A percentile compares a stretch with the other conserved stretches of the same genome.
These are phyloP conservation scores for Mergus octosetaceus DNA, from an alignment of 2,797 vertebrate genomes.

Conservation along the genomic window DNA sequence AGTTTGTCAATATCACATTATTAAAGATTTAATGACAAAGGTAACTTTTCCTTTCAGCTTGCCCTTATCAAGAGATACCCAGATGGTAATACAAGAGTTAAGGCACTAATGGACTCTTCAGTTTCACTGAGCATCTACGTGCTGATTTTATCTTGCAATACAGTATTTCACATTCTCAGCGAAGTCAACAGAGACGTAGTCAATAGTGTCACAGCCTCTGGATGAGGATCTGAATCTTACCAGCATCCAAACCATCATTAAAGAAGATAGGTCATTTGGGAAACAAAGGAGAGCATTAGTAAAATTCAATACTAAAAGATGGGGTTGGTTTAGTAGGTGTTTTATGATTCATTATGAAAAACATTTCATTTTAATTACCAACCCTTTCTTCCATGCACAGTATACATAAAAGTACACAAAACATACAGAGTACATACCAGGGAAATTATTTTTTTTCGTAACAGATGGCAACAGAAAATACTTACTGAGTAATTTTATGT, in stretches of 20 bases:
- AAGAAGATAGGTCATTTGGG: constrained; percentile 52
- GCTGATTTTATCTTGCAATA: constrained; percentile 88
- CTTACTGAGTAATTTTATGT: not conserved
- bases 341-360: constrained; percentile 50
- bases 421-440: not conserved
- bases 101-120: constrained; percentile 72
- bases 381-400: not conserved
- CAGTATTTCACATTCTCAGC: constrained; percentile 90
- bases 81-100: constrained; percentile 62
- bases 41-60: constrained; percentile 53
- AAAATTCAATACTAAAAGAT: constrained; percentile 66
- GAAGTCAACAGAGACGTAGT: constrained; percentile 86
- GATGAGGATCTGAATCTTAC: constrained; percentile 52
- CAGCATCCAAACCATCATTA: constrained; percentile 53
- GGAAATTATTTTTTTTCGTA: constrained; percentile 13
- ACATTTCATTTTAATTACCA: constrained; percentile 38
- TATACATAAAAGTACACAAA: not conserved
- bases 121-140: constrained; percentile 65
- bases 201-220: constrained; percentile 81
- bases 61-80: constrained; percentile 47
- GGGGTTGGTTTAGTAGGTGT: constrained; percentile 28
- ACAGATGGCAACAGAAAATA: constrained; percentile 58
- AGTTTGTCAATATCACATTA: constrained; percentile 44
- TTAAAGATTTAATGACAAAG: constrained; percentile 65
- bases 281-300: constrained; percentile 52